These are phyloP conservation scores for Gadus macrocephalus DNA, from an alignment of 2,113 vertebrate genomes.

Conservation along the genomic window DNA sequence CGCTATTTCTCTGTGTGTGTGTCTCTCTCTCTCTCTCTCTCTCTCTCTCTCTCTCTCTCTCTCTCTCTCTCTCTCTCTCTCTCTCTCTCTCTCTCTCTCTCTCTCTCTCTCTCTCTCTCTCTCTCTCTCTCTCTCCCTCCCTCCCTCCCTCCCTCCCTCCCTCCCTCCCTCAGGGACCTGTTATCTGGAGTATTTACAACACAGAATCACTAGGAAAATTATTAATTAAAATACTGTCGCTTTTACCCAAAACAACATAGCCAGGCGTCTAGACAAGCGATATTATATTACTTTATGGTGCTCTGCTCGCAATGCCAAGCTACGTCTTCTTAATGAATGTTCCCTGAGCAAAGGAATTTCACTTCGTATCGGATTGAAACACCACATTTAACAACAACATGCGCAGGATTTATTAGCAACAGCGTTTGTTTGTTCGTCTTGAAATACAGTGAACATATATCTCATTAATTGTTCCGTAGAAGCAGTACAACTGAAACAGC, in stretches of 20 bases:
- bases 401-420: no score
- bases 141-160: neutral
- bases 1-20: conserved; percentile 2
- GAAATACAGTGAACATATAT: no score
- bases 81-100: conserved; percentile 6
- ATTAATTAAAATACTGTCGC: conserved; percentile 51
- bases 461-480: no score
- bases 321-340: conserved; percentile 19
- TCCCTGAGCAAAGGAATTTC: neutral
- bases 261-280: conserved; percentile 22
- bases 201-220: conserved; percentile 33
- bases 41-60: conserved; percentile 13
- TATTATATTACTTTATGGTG: conserved; percentile 34
- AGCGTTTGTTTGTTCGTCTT: neutral
- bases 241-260: conserved; percentile 35
- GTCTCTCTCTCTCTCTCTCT: neutral
- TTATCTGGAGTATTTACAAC: conserved; percentile 52
- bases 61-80: neutral
- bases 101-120: neutral
- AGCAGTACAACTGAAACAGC: no score
- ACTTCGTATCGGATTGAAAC: neutral
- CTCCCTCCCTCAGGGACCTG: conserved; percentile 1
- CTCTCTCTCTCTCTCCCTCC: conserved; percentile 10
- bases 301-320: conserved; percentile 1
- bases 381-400: no score